phyloP scores from a whole-genome alignment of 2,888 invertebrate species.

The Salpingus planirostris region DNA sequence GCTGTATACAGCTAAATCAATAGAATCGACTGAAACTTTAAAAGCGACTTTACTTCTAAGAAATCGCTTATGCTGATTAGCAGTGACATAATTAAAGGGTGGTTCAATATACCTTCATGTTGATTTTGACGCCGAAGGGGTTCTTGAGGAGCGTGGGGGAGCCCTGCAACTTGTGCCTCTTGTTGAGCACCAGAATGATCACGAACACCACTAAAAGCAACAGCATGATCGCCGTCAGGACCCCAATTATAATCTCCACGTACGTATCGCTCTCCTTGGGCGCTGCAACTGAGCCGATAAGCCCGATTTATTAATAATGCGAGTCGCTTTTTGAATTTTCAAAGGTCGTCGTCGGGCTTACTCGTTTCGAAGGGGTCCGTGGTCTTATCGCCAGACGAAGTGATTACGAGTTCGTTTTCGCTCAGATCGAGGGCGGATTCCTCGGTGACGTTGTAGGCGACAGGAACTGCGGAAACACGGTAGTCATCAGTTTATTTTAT shows the following conservation, averaged over 20 bases:
- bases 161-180: slow-evolving; percentile 52
- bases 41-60: no score
- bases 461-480: slow-evolving; percentile 29
- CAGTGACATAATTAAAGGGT: no score
- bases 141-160: slow-evolving; percentile 53
- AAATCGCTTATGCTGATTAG: no score
- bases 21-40: no score
- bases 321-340: no score
- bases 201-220: slow-evolving; percentile 54
- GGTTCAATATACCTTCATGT: slow-evolving; percentile 56
- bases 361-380: slow-evolving; percentile 50
- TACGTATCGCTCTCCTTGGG: slow-evolving; percentile 49
- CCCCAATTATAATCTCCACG: slow-evolving; percentile 54
- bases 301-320: no score
- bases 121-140: slow-evolving; percentile 56
- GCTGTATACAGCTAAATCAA: no score
- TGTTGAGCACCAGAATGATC: slow-evolving; percentile 51
- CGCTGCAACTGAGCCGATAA: slow-evolving; percentile 50
- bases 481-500: slow-evolving; percentile 14
- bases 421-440: slow-evolving; percentile 43
- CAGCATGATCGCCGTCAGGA: slow-evolving; percentile 57
- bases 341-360: no score
- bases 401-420: slow-evolving; percentile 46
- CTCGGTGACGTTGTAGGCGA: slow-evolving; percentile 45
- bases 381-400: slow-evolving; percentile 45